A percentile compares a stretch with the other conserved stretches of the same genome.
phyloP scores from a whole-genome alignment of 2,113 vertebrate genomes.

The Ceyx cyanopectus region DNA sequence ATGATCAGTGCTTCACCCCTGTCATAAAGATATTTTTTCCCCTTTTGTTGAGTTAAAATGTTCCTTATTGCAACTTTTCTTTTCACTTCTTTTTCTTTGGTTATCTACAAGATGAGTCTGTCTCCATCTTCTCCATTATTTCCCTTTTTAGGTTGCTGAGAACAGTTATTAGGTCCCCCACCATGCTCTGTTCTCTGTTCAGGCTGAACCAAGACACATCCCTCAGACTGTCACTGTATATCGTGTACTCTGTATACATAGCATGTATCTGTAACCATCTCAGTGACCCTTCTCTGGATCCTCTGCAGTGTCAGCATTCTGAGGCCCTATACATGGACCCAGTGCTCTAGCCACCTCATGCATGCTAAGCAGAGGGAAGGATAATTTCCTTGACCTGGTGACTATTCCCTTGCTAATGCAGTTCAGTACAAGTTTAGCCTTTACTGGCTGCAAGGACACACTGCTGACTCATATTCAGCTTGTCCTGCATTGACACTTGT shows the following conservation, averaged over 20 bases:
- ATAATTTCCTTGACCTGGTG: background rate
- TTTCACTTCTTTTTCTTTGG: background rate
- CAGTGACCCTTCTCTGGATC: background rate
- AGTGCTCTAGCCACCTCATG: background rate
- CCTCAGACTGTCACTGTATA: background rate
- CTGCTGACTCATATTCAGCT: background rate
- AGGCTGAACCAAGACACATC: background rate
- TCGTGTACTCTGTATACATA: background rate
- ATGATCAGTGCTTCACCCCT: background rate
- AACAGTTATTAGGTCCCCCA: background rate
- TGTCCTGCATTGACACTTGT: background rate
- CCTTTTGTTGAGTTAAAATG: background rate
- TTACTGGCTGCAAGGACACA: background rate
- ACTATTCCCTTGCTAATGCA: background rate
- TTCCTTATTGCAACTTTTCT: background rate
- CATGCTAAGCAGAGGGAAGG: background rate
- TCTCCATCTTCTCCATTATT: background rate
- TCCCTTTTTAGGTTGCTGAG: background rate
- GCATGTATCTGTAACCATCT: background rate
- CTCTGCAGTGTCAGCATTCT: background rate
- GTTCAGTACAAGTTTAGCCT: background rate
- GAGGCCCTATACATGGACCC: background rate
- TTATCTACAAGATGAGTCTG: background rate
- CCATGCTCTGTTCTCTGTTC: background rate
- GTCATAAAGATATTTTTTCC: background rate